These are phyloP conservation scores for Hippopotamyrus pictus DNA, from an alignment of 2,797 vertebrate genomes.

Conservation along the genomic window DNA sequence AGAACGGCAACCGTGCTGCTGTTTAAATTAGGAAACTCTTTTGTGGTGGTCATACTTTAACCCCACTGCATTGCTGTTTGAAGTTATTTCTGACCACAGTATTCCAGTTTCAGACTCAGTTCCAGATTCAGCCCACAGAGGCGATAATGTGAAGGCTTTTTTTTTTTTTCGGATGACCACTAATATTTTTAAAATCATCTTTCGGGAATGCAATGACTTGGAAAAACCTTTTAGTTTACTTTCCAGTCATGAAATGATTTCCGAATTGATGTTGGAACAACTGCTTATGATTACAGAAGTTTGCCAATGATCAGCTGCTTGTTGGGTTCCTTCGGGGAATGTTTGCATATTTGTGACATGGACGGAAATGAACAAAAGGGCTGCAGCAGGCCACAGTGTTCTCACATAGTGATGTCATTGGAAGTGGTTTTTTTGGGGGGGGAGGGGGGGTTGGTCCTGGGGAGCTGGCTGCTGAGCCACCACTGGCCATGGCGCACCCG, in stretches of 20 bases:
- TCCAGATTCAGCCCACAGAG: not conserved
- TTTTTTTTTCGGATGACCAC: not conserved
- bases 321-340: conserved; percentile 43
- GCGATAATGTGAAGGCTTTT: not conserved
- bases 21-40: not conserved
- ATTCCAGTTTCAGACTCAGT: not conserved
- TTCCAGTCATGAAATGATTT: not conserved
- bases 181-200: not conserved
- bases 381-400: conserved; percentile 55
- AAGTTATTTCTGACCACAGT: not conserved
- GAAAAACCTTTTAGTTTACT: not conserved
- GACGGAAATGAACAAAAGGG: conserved; percentile 53
- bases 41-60: not conserved
- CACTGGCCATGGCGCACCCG: conserved; percentile 25
- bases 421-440: conserved; percentile 23
- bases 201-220: not conserved
- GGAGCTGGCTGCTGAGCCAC: conserved; percentile 37
- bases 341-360: conserved; percentile 40
- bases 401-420: conserved; percentile 56
- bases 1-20: not conserved
- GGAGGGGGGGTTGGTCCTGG: not conserved
- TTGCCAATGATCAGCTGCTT: not conserved
- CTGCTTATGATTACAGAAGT: not conserved
- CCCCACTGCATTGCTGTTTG: not conserved
- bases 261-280: not conserved